Base-by-base conservation (phyloP, 2,888 invertebrate genomes). In the Tholera decimalis region DNA sequence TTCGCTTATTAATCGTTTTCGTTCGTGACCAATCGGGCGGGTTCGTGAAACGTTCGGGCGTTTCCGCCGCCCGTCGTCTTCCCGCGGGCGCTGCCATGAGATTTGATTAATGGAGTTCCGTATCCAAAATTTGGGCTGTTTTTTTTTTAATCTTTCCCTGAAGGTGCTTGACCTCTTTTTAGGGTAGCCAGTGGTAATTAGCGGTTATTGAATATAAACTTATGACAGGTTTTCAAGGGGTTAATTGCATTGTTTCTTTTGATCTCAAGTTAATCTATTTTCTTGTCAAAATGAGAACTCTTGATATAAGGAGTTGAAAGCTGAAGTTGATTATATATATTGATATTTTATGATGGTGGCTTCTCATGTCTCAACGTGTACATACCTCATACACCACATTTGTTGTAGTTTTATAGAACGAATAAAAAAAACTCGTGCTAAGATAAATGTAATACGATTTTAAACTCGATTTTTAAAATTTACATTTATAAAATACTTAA, bases 21-120 rank as follows among this genome's bases (percentile, higher is more conserved):
- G 61, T 75, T 81, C 84, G 84, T 82, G 83, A 76, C 74, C 77
- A 73, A 79, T 84, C 83, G 84, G 80, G 56, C 60, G 64, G 53
- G 73, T 73, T 85, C 82, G 85, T 73, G 74, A 72, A 76, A 75
- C 72, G 64, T 80, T 80, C 80, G 80, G 73, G 72, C 56, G 67
- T 67, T 77, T 83, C 66, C 80, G 78, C 47, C 73, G 73, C 26
- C 50, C 59, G 46, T 63, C 74, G 74, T 62, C 63, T 71, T 83
- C 87, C 90, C 86, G 81, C 84, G 68, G 89, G 91, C 89, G 81
- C 73, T 83, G 79, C 78, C 82, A 82, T 69, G 85, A 83, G 78
- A 77, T 83, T 89, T 92, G 91, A 92, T 91, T 91, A 91, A 92
- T 92, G 91, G 88, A 84, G 86, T 89, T 88, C 85, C 82, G 84